Base-by-base conservation (phyloP, 2,113 vertebrate species). In the Petroica traversi region DNA sequence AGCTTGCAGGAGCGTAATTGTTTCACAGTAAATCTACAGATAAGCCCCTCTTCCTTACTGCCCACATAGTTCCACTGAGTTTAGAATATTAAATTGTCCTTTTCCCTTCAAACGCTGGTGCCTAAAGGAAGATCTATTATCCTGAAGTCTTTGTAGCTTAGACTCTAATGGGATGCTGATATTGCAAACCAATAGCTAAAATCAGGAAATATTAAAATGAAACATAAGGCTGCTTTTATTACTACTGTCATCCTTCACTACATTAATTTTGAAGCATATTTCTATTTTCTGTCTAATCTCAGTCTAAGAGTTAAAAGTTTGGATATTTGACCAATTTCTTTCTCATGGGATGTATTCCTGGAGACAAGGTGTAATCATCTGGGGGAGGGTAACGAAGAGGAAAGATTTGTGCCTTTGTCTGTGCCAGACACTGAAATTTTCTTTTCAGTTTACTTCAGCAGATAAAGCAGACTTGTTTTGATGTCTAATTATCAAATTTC, bases 11-110 rank as follows among this genome's bases (percentile, higher is more conserved):
- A 94, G 46, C 0, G 0, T 92, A 94, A 74, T 80, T 84, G 68
- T 85, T 95, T 82, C 78, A 67, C 51, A 74, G 75, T 94, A 92
- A 93, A 93, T 94, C 68, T 93, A 67, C 76, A 71, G 55, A 86
- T 89, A 89, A 93, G 63, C 8, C 72, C 72, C 72, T 94, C 63
- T 88, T 92, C 59, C 82, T 80, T 66, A 89, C 74, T 96, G 63
- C 82, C 82, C 85, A 48, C 67, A 75, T 12, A 86, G 51, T 79
- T 90, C 46, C 75, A 34, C 72, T 51, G 78, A 58, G 36, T 93
- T 81, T 55, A 88, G 89, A 93, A 85, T 67, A 89, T 88, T 90
- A 96, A 92, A 80, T 88, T 94, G 43, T 63, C 55, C 46, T 31
- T 77, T 83, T 85, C 51, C 54, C n/a, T 93, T 85, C 90, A 77